Evolutionary conservation across 2,888 invertebrate genomes (phyloP).

Genomic region (Heliconius ismenius): DNA sequence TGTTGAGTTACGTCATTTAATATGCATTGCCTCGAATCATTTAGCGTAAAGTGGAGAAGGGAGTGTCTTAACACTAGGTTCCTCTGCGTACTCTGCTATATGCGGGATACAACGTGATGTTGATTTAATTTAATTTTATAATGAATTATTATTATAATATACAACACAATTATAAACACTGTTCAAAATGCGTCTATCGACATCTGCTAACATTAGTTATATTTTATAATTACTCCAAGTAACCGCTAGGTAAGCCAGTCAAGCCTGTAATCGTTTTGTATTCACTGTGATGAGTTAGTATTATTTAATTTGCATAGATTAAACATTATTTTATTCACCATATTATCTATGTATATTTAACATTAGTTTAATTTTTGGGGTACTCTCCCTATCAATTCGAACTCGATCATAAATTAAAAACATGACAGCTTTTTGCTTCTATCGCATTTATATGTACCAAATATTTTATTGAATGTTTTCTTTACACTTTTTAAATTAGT

Average conservation of each 20-base stretch:
- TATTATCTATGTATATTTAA: slow-evolving; percentile 33
- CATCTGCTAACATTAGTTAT: slow-evolving; percentile 28
- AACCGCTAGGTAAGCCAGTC: slow-evolving; percentile 43
- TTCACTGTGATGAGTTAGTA: slow-evolving; percentile 75
- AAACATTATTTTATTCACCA: slow-evolving; percentile 31
- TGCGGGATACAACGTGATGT: too few species aligned
- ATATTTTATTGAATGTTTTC: slow-evolving; percentile 19
- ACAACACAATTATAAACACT: not conserved
- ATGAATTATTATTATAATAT: not conserved
- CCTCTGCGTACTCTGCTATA: too few species aligned
- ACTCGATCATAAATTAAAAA: not conserved
- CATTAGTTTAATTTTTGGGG: slow-evolving; percentile 17
- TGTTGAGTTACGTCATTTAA: too few species aligned
- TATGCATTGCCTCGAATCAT: too few species aligned
- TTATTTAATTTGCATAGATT: slow-evolving; percentile 48
- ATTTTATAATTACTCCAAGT: slow-evolving; percentile 62
- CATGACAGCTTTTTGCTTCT: slow-evolving; percentile 1
- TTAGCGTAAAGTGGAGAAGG: too few species aligned
- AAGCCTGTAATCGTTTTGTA: slow-evolving; percentile 53
- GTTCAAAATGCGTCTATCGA: slow-evolving; percentile 23
- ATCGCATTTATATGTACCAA: slow-evolving; percentile 22
- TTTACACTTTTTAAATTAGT: slow-evolving; percentile 1
- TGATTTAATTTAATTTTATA: too few species aligned
- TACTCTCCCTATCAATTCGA: not conserved
- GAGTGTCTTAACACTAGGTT: too few species aligned